Conservation (phyloP, 2,888 invertebrate genomes). For the Scrobipalpa atriplicella region DNA sequence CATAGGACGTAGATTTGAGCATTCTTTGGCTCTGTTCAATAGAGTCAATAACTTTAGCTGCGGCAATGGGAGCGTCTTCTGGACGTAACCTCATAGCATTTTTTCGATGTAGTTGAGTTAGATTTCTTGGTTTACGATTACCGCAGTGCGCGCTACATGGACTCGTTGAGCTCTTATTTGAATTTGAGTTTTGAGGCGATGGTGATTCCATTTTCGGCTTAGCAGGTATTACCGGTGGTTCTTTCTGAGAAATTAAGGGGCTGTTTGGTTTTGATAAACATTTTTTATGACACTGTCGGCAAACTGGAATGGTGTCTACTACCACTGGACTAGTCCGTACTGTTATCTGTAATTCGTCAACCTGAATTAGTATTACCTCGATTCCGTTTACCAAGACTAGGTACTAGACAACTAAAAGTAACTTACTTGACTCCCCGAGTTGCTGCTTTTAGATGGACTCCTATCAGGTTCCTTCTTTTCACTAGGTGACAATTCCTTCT, state of each 20-base stretch:
- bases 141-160: constrained; percentile 71
- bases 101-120: constrained; percentile 74
- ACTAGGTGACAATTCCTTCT: constrained; percentile 56
- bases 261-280: constrained; percentile 85
- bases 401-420: constrained; percentile 21
- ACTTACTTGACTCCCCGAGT: constrained; percentile 90
- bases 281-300: constrained; percentile 90
- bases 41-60: constrained; percentile 75
- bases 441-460: constrained; percentile 89
- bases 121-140: constrained; percentile 66
- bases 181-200: constrained; percentile 69
- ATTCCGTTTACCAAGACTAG: constrained; percentile 10
- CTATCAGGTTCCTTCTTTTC: constrained; percentile 83
- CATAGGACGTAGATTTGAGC: constrained; percentile 77
- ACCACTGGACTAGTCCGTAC: constrained; percentile 89
- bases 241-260: constrained; percentile 75
- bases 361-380: constrained; percentile 7
- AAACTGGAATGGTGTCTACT: constrained; percentile 88
- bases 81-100: constrained; percentile 77
- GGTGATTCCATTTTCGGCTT: constrained; percentile 62
- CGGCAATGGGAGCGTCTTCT: constrained; percentile 75
- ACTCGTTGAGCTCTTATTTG: constrained; percentile 67
- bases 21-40: constrained; percentile 78
- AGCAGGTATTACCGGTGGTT: constrained; percentile 56
- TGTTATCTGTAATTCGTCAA: constrained; percentile 84